Conservation (phyloP, 2,888 invertebrate genomes). For the Heliconius ethilla region DNA sequence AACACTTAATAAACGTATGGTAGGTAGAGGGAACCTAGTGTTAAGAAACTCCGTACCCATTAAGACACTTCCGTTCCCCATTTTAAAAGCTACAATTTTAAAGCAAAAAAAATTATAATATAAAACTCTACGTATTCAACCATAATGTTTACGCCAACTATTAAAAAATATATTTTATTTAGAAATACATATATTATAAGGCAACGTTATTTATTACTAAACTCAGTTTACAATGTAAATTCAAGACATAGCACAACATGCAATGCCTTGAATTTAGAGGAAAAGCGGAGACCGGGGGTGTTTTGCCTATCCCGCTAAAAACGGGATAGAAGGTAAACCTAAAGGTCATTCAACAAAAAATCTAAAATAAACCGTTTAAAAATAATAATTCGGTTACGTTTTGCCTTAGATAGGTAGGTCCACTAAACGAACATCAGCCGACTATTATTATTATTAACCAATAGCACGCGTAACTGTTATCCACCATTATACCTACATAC, state of each 20-base stretch:
- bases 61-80: too few species aligned
- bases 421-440: conserved; percentile 4
- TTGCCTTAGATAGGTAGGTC: not conserved
- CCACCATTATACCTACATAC: not conserved
- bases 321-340: not conserved
- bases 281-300: not conserved
- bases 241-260: too few species aligned
- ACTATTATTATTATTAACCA: conserved; percentile 19
- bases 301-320: not conserved
- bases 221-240: too few species aligned
- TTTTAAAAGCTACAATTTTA: too few species aligned
- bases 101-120: too few species aligned
- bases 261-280: not conserved
- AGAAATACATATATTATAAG: too few species aligned
- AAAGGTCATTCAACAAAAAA: not conserved
- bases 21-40: too few species aligned
- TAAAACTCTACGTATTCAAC: too few species aligned
- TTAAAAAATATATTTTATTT: too few species aligned
- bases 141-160: too few species aligned
- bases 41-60: too few species aligned
- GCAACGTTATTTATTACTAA: too few species aligned
- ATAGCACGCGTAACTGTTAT: conserved; percentile 1
- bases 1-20: not conserved
- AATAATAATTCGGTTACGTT: not conserved
- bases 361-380: not conserved